These are phyloP conservation scores for Trididemnum nubilum DNA, from an alignment of 23 tunicate genomes.

Conservation along the genomic window DNA sequence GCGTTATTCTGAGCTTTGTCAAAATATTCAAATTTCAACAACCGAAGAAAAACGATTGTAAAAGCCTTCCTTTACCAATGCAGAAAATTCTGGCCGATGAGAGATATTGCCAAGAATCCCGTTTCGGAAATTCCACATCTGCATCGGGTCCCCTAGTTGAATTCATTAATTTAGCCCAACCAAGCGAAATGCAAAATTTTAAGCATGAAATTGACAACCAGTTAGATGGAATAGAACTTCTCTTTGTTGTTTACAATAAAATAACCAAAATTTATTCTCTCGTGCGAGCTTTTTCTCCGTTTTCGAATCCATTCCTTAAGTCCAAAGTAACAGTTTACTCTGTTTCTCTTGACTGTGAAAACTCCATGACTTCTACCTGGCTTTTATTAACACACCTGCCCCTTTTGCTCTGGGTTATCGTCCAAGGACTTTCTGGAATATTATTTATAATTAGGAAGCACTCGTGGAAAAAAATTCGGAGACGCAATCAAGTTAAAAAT, in stretches of 20 bases:
- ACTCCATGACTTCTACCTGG: neutral
- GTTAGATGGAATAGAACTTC: neutral
- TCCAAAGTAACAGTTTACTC: neutral
- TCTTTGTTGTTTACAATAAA: constrained; percentile 20
- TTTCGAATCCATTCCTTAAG: neutral
- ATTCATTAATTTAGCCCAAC: neutral
- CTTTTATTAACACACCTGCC: neutral
- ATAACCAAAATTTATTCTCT: neutral
- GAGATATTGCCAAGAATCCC: neutral
- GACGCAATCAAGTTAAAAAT: neutral
- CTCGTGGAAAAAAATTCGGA: neutral
- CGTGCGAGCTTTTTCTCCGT: neutral
- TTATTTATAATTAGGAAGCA: neutral
- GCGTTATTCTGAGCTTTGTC: constrained; percentile 12
- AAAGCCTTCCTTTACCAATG: constrained; percentile 16
- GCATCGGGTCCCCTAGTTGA: neutral
- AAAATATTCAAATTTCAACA: neutral
- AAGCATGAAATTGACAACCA: too few relatives aligned
- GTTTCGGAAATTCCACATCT: neutral
- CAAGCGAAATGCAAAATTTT: neutral
- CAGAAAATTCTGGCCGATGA: constrained; percentile 7
- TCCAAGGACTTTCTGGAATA: neutral
- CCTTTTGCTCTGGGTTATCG: neutral
- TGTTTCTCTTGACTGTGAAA: neutral
- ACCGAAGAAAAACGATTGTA: neutral